These are phyloP conservation scores for Leucophenga maculata DNA, from an alignment of 2,888 invertebrate genomes.

Conservation along the genomic window DNA sequence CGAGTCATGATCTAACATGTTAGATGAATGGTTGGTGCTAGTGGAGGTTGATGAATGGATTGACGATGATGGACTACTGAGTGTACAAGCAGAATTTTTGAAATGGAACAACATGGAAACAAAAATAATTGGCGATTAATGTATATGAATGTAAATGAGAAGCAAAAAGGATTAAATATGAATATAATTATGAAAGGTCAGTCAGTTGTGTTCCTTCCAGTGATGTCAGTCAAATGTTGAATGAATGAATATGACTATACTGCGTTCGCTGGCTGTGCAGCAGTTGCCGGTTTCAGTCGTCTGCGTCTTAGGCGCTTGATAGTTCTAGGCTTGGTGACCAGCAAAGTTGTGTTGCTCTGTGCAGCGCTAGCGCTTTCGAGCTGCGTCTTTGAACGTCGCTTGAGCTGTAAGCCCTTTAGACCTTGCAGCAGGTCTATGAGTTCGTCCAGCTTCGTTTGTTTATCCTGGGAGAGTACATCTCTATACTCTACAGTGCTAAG, in stretches of 20 bases:
- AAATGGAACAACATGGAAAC: slow-evolving; percentile 1
- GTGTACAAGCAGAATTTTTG: neutral
- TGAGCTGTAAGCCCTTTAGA: slow-evolving; percentile 48
- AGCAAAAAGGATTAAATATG: slow-evolving; percentile 14
- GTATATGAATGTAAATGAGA: slow-evolving; percentile 12
- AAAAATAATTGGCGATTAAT: slow-evolving; percentile 16
- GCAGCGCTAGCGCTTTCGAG: neutral
- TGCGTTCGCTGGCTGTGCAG: neutral
- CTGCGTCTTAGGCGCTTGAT: slow-evolving; percentile 18
- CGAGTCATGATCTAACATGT: neutral
- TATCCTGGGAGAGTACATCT: slow-evolving; percentile 32
- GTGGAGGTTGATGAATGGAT: slow-evolving; percentile 19
- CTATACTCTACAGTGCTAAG: neutral
- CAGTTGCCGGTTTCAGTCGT: neutral
- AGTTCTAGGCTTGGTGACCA: slow-evolving; percentile 1
- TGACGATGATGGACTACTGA: slow-evolving; percentile 21
- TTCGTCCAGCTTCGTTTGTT: slow-evolving; percentile 55
- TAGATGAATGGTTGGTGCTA: slow-evolving; percentile 22
- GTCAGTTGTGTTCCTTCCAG: no score
- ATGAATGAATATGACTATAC: no score
- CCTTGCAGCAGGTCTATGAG: slow-evolving; percentile 60
- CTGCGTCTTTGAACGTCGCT: slow-evolving; percentile 24
- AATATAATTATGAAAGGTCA: slow-evolving; percentile 1
- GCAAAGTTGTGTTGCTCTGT: slow-evolving; percentile 26
- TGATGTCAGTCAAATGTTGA: neutral